A percentile compares a stretch with the other conserved stretches of the same genome.
These are phyloP conservation scores for Habrosyne pyritoides DNA, from an alignment of 2,888 invertebrate genomes.

Conservation along the genomic window DNA sequence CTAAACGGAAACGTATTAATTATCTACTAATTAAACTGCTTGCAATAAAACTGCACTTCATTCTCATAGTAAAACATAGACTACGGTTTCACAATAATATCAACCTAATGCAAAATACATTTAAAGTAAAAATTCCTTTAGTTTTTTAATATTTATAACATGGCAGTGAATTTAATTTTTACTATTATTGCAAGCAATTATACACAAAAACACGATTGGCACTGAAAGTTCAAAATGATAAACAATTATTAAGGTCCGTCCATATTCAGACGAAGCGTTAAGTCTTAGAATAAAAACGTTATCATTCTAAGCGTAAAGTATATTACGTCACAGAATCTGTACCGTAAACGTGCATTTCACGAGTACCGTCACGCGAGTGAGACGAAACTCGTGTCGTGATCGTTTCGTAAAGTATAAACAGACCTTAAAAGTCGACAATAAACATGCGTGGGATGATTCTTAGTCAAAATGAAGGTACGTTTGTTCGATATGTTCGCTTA, in stretches of 20 bases:
- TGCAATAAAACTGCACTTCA: conserved; percentile 28
- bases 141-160: neutral
- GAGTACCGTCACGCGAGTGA: neutral
- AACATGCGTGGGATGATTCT: conserved; percentile 32
- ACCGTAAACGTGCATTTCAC: neutral
- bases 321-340: neutral
- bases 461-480: conserved; percentile 63
- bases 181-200: conserved; percentile 12
- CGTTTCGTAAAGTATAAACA: conserved; percentile 15
- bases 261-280: neutral
- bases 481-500: conserved; percentile 78
- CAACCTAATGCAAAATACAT: too few species aligned
- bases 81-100: too few species aligned
- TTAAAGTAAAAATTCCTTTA: neutral
- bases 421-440: conserved; percentile 35
- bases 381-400: neutral
- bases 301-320: too few species aligned
- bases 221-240: conserved; percentile 64
- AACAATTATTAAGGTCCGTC: conserved; percentile 18
- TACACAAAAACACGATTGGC: conserved; percentile 61
- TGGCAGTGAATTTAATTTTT: neutral
- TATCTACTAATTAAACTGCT: conserved; percentile 39
- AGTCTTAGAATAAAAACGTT: too few species aligned
- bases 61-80: neutral
- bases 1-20: conserved; percentile 24